Base-by-base conservation (phyloP, 1,140 invertebrate genomes). In the Coptotermes formosanus region DNA sequence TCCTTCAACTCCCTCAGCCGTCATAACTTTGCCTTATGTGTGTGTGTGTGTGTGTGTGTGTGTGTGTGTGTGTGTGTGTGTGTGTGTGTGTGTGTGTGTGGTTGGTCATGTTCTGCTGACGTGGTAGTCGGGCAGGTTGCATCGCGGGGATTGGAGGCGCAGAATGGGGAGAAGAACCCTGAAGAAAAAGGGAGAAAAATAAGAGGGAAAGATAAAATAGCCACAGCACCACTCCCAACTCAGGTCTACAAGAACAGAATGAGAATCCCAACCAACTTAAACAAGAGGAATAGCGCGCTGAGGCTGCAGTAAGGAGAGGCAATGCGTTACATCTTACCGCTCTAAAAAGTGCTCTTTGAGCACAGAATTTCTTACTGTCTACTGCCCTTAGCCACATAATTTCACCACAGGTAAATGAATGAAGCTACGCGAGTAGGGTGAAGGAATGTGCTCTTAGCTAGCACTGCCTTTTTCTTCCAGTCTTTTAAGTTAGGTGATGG, bases 181-280 rank as follows among this genome's bases (percentile, higher is more conserved):
- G 52, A 30, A 75, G 64, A 11, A 75, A 75, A 75, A 30, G n/a
- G 8, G 64, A 30, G 64, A 75, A 75, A 75, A 75, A 75, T 55
- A 75, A 75, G 64, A 75, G 64, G 64, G 64, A 75, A 75, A 75
- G 64, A 75, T 75, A 75, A 75, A 75, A 75, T 75, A 75, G 64
- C 64, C 64, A 75, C n/a, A 75, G 25, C n/a, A n/a, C n/a, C 64
- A 30, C 64, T 30, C 64, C 64, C 64, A 75, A 30, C 64, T 55
- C 25, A 30, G 25, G 64, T 75, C 25, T 75, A 75, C 64, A 75
- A n/a, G 64, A 25, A 75, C 1, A 25, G 64, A 25, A n/a, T 25
- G 25, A 25, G 21, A 30, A 75, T 6, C 64, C 64, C 25, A 8
- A 30, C 25, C 64, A 9, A 75, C 64, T 75, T 30, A 75, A 75